Percentiles rank a stretch among this genome's conserved stretches.
These are phyloP conservation scores for Macroteleia sp. DNA, from an alignment of 2,888 invertebrate genomes.

Conservation along the genomic window DNA sequence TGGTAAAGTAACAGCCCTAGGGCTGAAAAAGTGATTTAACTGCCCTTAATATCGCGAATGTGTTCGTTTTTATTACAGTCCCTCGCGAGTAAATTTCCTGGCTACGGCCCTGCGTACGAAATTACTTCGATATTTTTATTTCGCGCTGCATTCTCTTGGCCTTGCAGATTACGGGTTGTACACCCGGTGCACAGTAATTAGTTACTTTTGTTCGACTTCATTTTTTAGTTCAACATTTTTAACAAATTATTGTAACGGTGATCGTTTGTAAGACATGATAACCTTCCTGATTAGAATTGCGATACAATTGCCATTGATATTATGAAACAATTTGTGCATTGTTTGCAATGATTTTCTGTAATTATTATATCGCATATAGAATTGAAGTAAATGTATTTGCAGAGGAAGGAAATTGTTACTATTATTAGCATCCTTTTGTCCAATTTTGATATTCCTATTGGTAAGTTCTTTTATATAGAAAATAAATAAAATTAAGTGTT, in stretches of 20 bases:
- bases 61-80: too few relatives aligned
- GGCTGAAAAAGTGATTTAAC: too few relatives aligned
- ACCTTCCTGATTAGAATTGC: slow-evolving; percentile 10
- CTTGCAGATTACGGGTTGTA: slow-evolving; percentile 9
- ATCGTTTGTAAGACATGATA: neutral
- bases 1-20: too few relatives aligned
- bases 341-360: slow-evolving; percentile 16
- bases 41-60: too few relatives aligned
- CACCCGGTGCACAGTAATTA: neutral
- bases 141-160: slow-evolving; percentile 41
- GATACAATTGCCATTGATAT: slow-evolving; percentile 15
- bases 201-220: neutral
- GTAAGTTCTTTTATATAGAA: too few relatives aligned
- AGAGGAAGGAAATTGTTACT: slow-evolving; percentile 13
- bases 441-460: neutral
- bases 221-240: too few relatives aligned
- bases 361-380: slow-evolving; percentile 2
- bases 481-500: neutral
- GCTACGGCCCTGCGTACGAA: too few relatives aligned
- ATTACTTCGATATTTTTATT: too few relatives aligned
- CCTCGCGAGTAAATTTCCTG: too few relatives aligned
- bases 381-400: slow-evolving; percentile 19
- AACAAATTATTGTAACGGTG: neutral
- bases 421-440: slow-evolving; percentile 17
- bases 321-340: slow-evolving; percentile 13